A percentile compares a stretch with the other conserved stretches of the same genome.
Conservation (phyloP, 2,888 invertebrate genomes). For the Polydrusus tereticollis region DNA sequence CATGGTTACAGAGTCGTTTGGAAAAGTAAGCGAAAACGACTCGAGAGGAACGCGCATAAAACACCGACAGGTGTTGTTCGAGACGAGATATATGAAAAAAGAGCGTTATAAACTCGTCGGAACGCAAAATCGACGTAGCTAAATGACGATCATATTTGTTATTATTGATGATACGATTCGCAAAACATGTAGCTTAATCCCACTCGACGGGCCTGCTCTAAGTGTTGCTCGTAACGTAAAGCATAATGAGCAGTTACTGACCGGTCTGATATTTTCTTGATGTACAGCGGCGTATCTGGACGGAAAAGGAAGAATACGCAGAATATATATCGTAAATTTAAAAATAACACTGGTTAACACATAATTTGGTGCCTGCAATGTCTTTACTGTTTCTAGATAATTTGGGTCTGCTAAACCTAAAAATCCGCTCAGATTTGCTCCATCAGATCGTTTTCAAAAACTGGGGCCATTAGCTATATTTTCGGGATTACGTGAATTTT, state of each 20-base stretch:
- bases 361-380: too few species aligned
- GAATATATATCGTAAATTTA: background rate
- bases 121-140: conserved; percentile 44
- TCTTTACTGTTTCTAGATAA: too few species aligned
- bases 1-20: too few species aligned
- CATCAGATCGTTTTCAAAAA: too few species aligned
- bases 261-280: conserved; percentile 48
- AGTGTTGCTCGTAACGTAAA: conserved; percentile 51
- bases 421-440: too few species aligned
- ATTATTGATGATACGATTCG: conserved; percentile 65
- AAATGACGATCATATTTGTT: conserved; percentile 61
- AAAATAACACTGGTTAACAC: too few species aligned
- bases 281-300: conserved; percentile 23
- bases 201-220: conserved; percentile 33
- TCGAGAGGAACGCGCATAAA: conserved; percentile 47
- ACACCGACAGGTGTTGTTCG: conserved; percentile 48
- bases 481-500: too few species aligned
- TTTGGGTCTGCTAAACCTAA: too few species aligned
- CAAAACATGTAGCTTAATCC: conserved; percentile 64
- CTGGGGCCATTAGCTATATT: too few species aligned
- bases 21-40: too few species aligned
- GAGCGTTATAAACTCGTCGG: conserved; percentile 34
- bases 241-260: conserved; percentile 59
- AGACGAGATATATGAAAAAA: conserved; percentile 4
- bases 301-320: background rate